Conservation (phyloP, 2,888 invertebrate species). For the Drosophila testacea region DNA sequence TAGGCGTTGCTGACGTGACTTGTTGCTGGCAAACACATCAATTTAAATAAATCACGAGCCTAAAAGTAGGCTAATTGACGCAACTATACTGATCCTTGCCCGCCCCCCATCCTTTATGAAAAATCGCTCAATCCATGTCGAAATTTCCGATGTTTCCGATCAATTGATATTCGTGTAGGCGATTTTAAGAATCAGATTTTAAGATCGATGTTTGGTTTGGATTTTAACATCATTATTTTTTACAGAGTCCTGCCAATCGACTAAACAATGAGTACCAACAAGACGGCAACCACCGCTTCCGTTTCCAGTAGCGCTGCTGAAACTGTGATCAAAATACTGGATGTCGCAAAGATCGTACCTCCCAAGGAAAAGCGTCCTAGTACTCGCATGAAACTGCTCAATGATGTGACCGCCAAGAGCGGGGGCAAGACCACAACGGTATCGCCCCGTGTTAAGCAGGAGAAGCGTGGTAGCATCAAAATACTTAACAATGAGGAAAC, state of each 20-base stretch:
- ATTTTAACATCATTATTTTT: too few species aligned
- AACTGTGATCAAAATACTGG: slow-evolving; percentile 66
- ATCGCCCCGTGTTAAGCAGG: slow-evolving; percentile 40
- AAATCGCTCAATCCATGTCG: too few species aligned
- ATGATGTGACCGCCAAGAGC: slow-evolving; percentile 45
- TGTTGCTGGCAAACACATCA: slow-evolving; percentile 55
- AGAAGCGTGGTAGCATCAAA: slow-evolving; percentile 66
- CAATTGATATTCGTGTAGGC: too few species aligned
- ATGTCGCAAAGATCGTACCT: slow-evolving; percentile 54
- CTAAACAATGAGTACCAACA: slow-evolving; percentile 56
- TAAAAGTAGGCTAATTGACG: slow-evolving; percentile 69
- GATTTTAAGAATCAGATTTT: too few species aligned
- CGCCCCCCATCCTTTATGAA: slow-evolving; percentile 13
- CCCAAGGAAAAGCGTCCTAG: slow-evolving; percentile 50
- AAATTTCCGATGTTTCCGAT: too few species aligned
- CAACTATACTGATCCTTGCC: slow-evolving; percentile 54
- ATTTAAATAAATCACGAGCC: slow-evolving; percentile 63
- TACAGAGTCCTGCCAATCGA: background rate
- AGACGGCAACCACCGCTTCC: slow-evolving; percentile 35
- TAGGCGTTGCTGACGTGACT: slow-evolving; percentile 78
- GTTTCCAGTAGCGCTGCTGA: background rate
- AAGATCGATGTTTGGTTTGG: too few species aligned
- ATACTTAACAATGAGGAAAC: slow-evolving; percentile 67
- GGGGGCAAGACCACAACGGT: background rate
- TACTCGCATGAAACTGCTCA: slow-evolving; percentile 65